These are phyloP conservation scores for Gnatocerus cornutus DNA, from an alignment of 2,888 invertebrate genomes.

Conservation along the genomic window DNA sequence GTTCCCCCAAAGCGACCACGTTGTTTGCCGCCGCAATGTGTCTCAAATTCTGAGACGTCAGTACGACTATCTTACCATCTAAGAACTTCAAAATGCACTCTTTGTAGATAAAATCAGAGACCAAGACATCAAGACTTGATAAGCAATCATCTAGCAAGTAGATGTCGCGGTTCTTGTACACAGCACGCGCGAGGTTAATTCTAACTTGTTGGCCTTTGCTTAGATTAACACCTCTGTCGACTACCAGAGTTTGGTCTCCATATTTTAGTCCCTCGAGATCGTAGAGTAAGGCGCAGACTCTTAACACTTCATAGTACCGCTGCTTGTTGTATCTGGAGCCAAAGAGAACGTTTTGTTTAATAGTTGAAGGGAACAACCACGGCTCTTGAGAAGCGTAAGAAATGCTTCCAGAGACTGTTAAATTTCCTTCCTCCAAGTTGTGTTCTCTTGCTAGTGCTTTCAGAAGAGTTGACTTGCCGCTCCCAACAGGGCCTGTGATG, in stretches of 20 bases:
- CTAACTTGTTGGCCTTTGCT: constrained; percentile 1
- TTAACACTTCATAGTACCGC: neutral
- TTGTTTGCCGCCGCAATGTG: neutral
- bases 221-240: neutral
- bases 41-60: neutral
- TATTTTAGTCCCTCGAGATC: neutral
- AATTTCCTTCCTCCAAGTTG: no score
- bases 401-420: neutral
- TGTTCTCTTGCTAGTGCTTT: no score
- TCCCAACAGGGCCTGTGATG: neutral
- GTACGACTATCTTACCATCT: neutral
- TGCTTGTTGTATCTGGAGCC: neutral
- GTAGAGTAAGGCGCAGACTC: neutral
- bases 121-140: neutral
- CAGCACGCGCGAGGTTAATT: neutral
- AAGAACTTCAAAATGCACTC: constrained; percentile 74
- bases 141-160: constrained; percentile 2
- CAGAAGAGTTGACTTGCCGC: neutral
- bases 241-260: neutral
- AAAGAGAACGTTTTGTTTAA: constrained; percentile 12
- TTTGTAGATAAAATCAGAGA: constrained; percentile 70
- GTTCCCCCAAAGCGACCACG: neutral
- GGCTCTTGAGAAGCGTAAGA: constrained; percentile 27
- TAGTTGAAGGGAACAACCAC: constrained; percentile 23
- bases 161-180: constrained; percentile 1